Percentiles rank a stretch among this genome's conserved stretches.
Evolutionary conservation across 2,888 invertebrate genomes (phyloP).

Genomic region (Deroplatys truncata): DNA sequence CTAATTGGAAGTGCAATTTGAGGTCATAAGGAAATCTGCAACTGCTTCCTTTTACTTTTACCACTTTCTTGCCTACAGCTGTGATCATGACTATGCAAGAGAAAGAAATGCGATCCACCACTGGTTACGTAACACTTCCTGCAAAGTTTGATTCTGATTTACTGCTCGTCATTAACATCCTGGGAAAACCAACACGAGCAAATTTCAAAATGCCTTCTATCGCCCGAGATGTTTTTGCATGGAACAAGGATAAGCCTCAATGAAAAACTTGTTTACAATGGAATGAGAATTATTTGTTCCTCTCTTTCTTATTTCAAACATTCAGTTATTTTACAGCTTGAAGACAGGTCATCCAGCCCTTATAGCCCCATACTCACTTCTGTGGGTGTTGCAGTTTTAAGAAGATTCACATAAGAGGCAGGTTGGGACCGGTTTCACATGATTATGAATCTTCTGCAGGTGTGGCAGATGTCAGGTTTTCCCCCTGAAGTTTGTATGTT

Average conservation of each 20-base stretch:
- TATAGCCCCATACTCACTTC: no score
- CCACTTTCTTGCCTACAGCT: not conserved
- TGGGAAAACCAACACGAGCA: not conserved
- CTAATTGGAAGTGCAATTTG: not conserved
- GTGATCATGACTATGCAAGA: not conserved
- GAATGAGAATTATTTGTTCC: no score
- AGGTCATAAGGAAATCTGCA: not conserved
- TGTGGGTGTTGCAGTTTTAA: no score
- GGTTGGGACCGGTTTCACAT: no score
- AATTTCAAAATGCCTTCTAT: not conserved
- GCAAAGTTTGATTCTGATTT: not conserved
- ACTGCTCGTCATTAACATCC: not conserved
- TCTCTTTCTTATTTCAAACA: no score
- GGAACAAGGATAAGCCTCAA: not conserved
- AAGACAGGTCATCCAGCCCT: no score
- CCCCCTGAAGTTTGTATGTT: no score
- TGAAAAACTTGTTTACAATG: no score
- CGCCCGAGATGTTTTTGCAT: not conserved
- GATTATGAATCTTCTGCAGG: no score
- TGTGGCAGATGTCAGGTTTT: no score
- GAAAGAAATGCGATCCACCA: not conserved
- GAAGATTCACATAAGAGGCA: no score
- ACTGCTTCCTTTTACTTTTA: not conserved
- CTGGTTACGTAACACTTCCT: not conserved
- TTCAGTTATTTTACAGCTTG: no score